Evolutionary conservation across 2,888 invertebrate genomes (phyloP).

Genomic region (Cordilura impudica): DNA sequence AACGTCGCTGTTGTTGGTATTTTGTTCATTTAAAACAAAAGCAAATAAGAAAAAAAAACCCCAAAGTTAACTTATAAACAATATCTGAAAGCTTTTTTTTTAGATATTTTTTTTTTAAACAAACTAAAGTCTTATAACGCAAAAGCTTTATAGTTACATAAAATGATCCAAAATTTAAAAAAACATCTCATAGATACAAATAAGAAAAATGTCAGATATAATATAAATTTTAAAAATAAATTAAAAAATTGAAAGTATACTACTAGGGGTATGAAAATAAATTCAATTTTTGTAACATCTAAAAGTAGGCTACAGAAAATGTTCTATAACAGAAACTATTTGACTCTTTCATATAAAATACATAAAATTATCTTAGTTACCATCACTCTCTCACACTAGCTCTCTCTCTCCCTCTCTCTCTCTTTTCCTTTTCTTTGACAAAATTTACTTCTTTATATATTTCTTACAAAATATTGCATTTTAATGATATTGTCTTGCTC

Average conservation of each 20-base stretch:
- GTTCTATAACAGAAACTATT: not conserved
- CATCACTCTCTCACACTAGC: not conserved
- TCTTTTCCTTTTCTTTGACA: conserved; percentile 2
- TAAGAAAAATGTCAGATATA: not conserved
- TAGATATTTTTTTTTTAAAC: not conserved
- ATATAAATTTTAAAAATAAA: not conserved
- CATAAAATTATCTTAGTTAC: conserved; percentile 22
- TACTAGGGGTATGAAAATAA: conserved; percentile 4
- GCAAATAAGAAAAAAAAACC: conserved; percentile 10
- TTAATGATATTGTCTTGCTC: not conserved
- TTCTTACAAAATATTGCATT: not conserved
- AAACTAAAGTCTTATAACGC: conserved; percentile 40
- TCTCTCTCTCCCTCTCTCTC: not conserved
- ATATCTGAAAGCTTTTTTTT: conserved; percentile 26
- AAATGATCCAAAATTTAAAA: not conserved
- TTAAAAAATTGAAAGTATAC: conserved; percentile 20
- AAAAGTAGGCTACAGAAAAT: conserved; percentile 54
- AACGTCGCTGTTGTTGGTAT: conserved; percentile 10
- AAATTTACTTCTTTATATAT: not conserved
- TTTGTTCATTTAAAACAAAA: conserved; percentile 54
- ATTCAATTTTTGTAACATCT: conserved; percentile 2
- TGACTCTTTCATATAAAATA: not conserved
- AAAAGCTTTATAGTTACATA: conserved; percentile 20
- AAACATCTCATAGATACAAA: not conserved
- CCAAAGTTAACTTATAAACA: conserved; percentile 8